A percentile compares a stretch with the other conserved stretches of the same genome.
Conservation (phyloP, 2,113 vertebrate species). For the Oreocharis arfaki region DNA sequence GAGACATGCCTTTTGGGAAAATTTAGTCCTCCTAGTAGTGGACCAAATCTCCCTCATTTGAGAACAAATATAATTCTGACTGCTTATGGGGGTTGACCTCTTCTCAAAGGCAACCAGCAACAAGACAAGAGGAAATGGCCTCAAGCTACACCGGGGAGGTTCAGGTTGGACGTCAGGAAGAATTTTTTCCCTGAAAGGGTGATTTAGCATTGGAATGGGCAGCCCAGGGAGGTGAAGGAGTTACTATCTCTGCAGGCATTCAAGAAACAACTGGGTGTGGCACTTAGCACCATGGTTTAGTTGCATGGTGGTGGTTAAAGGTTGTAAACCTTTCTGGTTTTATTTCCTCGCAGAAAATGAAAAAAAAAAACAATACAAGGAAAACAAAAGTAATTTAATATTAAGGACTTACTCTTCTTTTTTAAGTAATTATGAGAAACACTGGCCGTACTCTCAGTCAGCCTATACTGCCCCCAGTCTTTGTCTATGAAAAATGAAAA, state of each 20-base stretch:
- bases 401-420: background rate
- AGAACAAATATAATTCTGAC: background rate
- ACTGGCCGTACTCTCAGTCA: background rate
- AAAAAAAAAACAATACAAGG: background rate
- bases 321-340: background rate
- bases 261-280: background rate
- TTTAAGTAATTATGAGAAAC: background rate
- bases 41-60: background rate
- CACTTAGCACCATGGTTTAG: background rate
- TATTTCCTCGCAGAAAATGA: background rate
- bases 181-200: background rate
- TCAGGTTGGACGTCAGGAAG: background rate
- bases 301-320: background rate
- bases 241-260: background rate
- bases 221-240: background rate
- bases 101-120: background rate
- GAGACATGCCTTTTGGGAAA: background rate
- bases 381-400: background rate
- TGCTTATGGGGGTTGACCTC: rapidly evolving
- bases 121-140: background rate
- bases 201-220: background rate
- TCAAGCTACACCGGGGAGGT: background rate
- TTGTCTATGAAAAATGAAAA: background rate
- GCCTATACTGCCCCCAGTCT: rapidly evolving
- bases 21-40: background rate